These are phyloP conservation scores for Rousettus leschenaultii DNA, from an alignment of 2,113 vertebrate species.

Conservation along the genomic window DNA sequence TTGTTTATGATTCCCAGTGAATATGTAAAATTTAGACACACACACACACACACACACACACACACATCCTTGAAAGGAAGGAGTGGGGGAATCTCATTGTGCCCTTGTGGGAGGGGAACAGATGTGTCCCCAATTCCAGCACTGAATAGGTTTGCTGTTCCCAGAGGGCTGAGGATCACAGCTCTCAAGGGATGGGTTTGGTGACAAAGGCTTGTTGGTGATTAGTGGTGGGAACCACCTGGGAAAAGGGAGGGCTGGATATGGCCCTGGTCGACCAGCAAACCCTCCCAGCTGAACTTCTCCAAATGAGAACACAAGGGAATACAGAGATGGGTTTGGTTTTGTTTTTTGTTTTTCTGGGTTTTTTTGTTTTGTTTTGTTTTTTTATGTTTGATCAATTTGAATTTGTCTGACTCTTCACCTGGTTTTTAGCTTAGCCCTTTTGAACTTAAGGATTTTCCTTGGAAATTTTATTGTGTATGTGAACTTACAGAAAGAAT, in stretches of 20 bases:
- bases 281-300: background rate
- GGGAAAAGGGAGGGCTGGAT: background rate
- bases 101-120: background rate
- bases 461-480: background rate
- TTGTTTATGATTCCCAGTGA: background rate
- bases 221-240: background rate
- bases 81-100: background rate
- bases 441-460: background rate
- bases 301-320: background rate
- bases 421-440: background rate
- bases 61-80: background rate
- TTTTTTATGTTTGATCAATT: background rate
- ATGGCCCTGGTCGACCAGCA: background rate
- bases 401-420: slow-evolving; percentile 8
- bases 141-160: background rate
- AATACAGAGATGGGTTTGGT: background rate
- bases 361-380: background rate
- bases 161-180: background rate
- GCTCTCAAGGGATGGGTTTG: background rate
- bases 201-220: background rate
- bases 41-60: background rate
- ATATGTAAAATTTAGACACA: slow-evolving; percentile 2
- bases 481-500: background rate
- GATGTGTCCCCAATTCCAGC: background rate
- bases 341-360: background rate